Evolutionary conservation across 2,888 invertebrate species (phyloP).

Genomic region (Ceramica pisi): DNA sequence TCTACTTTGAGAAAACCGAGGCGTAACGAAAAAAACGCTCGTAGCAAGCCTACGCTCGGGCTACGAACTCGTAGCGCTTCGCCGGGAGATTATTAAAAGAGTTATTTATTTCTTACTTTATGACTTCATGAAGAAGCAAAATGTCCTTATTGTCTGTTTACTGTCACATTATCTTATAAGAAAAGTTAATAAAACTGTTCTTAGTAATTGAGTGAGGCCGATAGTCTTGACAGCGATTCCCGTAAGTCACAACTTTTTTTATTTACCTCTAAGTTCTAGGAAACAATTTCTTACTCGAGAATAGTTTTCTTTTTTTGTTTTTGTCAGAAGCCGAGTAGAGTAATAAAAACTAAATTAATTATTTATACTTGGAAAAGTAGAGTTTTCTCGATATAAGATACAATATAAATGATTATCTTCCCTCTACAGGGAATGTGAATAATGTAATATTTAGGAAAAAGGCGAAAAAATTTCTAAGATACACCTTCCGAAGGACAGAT

Average conservation of each 20-base stretch:
- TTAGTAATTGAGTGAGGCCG: constrained; percentile 60
- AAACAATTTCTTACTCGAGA: constrained; percentile 24
- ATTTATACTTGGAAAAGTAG: neutral
- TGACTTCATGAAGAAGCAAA: constrained; percentile 1
- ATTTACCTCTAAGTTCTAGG: constrained; percentile 28
- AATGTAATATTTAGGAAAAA: too few relatives aligned
- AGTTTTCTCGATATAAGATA: neutral
- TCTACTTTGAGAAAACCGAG: constrained; percentile 21
- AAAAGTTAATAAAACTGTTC: constrained; percentile 53
- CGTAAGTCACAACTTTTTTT: constrained; percentile 52
- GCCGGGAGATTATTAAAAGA: neutral
- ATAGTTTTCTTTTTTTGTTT: constrained; percentile 18
- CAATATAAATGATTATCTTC: neutral
- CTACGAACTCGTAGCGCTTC: constrained; percentile 34
- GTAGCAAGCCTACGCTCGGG: constrained; percentile 36
- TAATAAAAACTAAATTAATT: constrained; percentile 17
- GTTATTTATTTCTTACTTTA: constrained; percentile 6
- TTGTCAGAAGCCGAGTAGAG: neutral
- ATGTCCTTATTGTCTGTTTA: constrained; percentile 35
- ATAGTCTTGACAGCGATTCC: constrained; percentile 55
- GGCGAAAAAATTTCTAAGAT: too few relatives aligned
- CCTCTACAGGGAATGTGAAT: neutral
- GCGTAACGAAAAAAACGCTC: constrained; percentile 6
- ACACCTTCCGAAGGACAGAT: too few relatives aligned
- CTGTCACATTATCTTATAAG: constrained; percentile 48